Evolutionary conservation across 2,888 invertebrate species (phyloP), one percentile per base, ranked within the genome.

Genomic region (Apoda limacodes): DNA sequence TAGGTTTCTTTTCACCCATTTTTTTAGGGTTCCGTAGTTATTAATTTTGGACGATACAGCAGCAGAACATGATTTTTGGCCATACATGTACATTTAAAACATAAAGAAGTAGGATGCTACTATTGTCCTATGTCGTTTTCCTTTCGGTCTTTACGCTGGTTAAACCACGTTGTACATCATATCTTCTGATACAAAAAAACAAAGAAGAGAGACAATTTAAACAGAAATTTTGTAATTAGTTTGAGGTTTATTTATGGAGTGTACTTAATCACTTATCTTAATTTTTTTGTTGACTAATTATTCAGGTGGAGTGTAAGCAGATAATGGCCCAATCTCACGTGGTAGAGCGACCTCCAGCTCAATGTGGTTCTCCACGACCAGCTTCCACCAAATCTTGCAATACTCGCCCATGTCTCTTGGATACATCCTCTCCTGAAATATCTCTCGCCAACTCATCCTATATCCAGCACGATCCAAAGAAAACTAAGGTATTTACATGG

Each of bases 241-340:
- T n/a, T n/a, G 19, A 19, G 9, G 9, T 19, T 6, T 6, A 6
- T 19, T 5, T 19, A 5, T 6, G 19, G 6, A 5, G n/a, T n/a
- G n/a, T n/a, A n/a, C n/a, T n/a, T n/a, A n/a, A n/a, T 21, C 20
- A 3, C 9, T 21, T 21, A 7, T 9, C 4, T 10, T 12, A 7
- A 28, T 1, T 20, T 3, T 5, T 26, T 15, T 14, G 4, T 19
- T 22, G 19, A 28, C 14, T 9, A 2, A 12, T 10, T 4, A 22
- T 15, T 9, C 64, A 85, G 75, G 88, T 88, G 39, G 87, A 88
- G 44, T 98, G 98, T 67, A 93, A 95, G 58, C 95, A 96, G 72
- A 88, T 93, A 40, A 92, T 95, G 88, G 93, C 94, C 0, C 92
- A 94, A 57, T 95, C 95, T n/a, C 92, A 92, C 60, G 89, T 91